These are phyloP conservation scores for Aporrectodea caliginosa DNA, from an alignment of 1,140 invertebrate species.

Conservation along the genomic window DNA sequence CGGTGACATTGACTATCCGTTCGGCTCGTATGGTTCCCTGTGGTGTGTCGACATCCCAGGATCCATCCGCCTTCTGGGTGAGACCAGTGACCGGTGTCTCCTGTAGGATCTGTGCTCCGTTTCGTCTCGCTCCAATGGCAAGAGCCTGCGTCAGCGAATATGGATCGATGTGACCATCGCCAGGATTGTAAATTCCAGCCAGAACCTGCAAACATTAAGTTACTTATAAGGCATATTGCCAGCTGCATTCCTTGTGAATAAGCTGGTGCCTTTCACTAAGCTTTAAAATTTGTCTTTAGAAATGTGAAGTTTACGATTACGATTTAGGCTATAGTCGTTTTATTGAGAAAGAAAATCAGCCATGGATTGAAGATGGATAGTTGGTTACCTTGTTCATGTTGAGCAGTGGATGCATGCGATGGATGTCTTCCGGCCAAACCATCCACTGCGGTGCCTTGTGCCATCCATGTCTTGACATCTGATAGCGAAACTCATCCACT, in stretches of 20 bases:
- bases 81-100: slow-evolving; percentile 40
- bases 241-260: too few species aligned
- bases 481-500: slow-evolving; percentile 50
- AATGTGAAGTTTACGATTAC: too few species aligned
- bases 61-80: slow-evolving; percentile 38
- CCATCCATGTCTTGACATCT: slow-evolving; percentile 50
- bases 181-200: slow-evolving; percentile 50
- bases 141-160: slow-evolving; percentile 55
- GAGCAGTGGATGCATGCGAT: slow-evolving; percentile 46
- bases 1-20: slow-evolving; percentile 53
- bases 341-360: too few species aligned
- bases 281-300: too few species aligned
- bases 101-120: slow-evolving; percentile 46
- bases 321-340: too few species aligned
- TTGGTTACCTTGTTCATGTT: slow-evolving; percentile 47
- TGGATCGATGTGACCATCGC: slow-evolving; percentile 55
- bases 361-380: too few species aligned
- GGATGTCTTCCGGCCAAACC: slow-evolving; percentile 49
- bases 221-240: too few species aligned
- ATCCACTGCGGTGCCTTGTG: slow-evolving; percentile 49
- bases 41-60: slow-evolving; percentile 47
- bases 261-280: too few species aligned
- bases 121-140: slow-evolving; percentile 48
- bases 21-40: slow-evolving; percentile 45
- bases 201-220: slow-evolving; percentile 43